These are phyloP conservation scores for Thaleichthys pacificus DNA, from an alignment of 2,797 vertebrate species.

Conservation along the genomic window DNA sequence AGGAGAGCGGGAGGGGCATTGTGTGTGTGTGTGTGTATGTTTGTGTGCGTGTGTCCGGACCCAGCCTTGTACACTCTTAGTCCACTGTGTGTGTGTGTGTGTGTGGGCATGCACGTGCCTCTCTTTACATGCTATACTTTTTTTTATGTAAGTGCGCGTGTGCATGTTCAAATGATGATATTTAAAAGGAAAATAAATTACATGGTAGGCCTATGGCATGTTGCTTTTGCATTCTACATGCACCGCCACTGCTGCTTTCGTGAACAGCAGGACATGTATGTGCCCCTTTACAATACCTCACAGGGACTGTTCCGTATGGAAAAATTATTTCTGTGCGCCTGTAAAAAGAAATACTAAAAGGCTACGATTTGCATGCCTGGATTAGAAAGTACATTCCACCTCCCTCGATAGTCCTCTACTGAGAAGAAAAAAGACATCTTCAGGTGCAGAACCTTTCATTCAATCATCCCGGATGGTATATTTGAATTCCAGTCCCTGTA, in stretches of 20 bases:
- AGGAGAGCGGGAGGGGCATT: conserved; percentile 38
- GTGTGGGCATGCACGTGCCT: conserved; percentile 12
- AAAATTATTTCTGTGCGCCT: too few relatives aligned
- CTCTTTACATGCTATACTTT: not conserved
- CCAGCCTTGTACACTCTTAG: too few relatives aligned
- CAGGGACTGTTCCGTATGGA: too few relatives aligned
- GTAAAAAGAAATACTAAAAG: too few relatives aligned
- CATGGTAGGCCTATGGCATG: too few relatives aligned
- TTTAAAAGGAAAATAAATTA: too few relatives aligned
- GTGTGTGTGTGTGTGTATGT: not conserved
- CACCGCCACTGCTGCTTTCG: too few relatives aligned
- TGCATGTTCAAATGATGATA: not conserved
- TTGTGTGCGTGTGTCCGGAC: too few relatives aligned
- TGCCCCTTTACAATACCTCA: too few relatives aligned
- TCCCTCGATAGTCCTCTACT: not conserved
- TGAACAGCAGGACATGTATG: too few relatives aligned
- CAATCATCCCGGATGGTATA: conserved; percentile 58
- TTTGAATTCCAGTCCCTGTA: conserved; percentile 66
- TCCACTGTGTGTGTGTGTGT: conserved; percentile 2
- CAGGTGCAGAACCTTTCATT: conserved; percentile 55
- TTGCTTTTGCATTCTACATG: too few relatives aligned
- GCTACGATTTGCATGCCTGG: not conserved
- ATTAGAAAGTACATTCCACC: not conserved
- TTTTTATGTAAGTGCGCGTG: not conserved
- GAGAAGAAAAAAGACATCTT: conserved; percentile 5